Percentiles rank a stretch among this genome's conserved stretches.
These are phyloP conservation scores for Drosophila bocqueti DNA, from an alignment of 1,140 invertebrate species.

Conservation along the genomic window DNA sequence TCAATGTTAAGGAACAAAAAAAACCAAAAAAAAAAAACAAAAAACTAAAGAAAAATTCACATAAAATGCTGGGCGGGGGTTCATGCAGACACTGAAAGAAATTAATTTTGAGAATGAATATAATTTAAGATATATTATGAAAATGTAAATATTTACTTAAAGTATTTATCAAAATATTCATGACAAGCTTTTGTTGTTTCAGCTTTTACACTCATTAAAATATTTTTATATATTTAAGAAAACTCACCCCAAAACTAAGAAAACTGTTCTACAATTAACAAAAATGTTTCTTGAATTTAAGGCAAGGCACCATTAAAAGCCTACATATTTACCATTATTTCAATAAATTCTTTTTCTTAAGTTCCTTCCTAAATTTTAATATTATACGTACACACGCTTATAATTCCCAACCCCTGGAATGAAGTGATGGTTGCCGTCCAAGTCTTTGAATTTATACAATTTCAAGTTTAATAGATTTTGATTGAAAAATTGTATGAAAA, in stretches of 20 bases:
- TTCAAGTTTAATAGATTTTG: neutral
- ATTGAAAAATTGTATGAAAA: neutral
- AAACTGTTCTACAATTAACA: too few relatives aligned
- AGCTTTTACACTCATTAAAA: too few relatives aligned
- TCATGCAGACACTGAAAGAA: neutral
- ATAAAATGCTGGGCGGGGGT: neutral
- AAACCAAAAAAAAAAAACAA: neutral
- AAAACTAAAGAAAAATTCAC: neutral
- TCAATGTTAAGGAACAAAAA: conserved; percentile 41
- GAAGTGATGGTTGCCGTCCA: too few relatives aligned
- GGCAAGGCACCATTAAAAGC: too few relatives aligned
- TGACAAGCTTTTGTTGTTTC: neutral
- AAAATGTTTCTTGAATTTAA: too few relatives aligned
- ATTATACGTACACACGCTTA: too few relatives aligned
- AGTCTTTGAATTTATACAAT: neutral
- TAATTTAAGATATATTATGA: neutral
- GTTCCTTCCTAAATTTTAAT: too few relatives aligned
- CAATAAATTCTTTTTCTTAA: too few relatives aligned
- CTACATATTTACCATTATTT: too few relatives aligned
- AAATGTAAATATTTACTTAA: neutral
- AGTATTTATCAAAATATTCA: neutral
- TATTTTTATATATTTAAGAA: neutral
- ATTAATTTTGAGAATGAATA: neutral
- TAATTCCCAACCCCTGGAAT: too few relatives aligned
- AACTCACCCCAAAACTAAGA: too few relatives aligned